Evolutionary conservation across 2,888 invertebrate genomes (phyloP), one percentile per base, ranked within the genome.

Genomic region (Drosophila falleni): DNA sequence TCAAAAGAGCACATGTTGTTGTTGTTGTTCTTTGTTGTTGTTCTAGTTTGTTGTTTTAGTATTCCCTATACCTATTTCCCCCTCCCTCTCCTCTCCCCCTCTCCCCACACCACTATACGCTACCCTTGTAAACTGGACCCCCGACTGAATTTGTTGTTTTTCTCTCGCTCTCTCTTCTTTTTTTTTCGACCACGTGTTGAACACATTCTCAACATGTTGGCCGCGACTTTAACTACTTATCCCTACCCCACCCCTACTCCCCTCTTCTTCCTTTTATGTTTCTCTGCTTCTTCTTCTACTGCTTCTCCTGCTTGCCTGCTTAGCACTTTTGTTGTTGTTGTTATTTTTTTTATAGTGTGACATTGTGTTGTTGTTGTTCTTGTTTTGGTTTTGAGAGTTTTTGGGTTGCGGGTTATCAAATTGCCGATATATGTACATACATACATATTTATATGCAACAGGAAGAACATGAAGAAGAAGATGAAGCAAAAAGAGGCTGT

Each of bases 191-290:
- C 86, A 86, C 86, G 86, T 86, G 86, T 89, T 89, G 73, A 89
- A 81, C 86, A 86, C 71, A 87, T 86, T 89, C 80, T 63, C 68
- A 85, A 85, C 89, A 89, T 84, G 80, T 78, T 87, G 69, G 62
- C 39, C 49, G 39, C 63, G 41, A 60, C 74, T 63, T 51, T 39
- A 73, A 60, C 54, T 59, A 37, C 56, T 23, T 39, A 37, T n/a
- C 44, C 31, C 46, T n/a, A 13, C 39, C 29, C 44, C 51, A 10
- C 33, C 15, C 11, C 11, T 15, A 46, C 29, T n/a, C 35, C 16
- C 54, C 46, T n/a, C 26, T 39, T 35, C 1, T 49, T 23, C 23
- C 23, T 23, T 23, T 23, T 23, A 23, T 23, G 4, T 23, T 59
- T 37, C 29, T 59, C 37, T 56, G 46, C 46, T 16, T 37, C 46